phyloP scores from a whole-genome alignment of 2,113 vertebrate genomes.

The Echinops telfairi region DNA sequence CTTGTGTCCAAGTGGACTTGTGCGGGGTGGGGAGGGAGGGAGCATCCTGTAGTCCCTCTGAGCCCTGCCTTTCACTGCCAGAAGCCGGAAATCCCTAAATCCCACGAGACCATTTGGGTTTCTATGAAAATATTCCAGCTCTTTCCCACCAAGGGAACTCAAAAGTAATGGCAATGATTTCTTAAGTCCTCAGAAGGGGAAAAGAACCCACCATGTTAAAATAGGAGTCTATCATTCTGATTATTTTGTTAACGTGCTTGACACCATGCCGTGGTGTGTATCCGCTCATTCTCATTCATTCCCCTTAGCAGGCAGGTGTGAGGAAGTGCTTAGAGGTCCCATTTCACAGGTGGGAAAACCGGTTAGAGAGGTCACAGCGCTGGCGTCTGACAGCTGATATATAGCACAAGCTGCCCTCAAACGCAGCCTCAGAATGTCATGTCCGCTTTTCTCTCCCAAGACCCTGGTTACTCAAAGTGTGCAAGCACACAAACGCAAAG shows the following conservation, averaged over 20 bases:
- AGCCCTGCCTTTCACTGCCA: not conserved
- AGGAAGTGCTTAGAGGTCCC: not conserved
- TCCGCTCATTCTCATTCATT: not conserved
- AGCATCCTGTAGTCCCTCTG: not conserved
- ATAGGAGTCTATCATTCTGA: accelerated
- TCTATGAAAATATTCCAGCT: not conserved
- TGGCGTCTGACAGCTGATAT: not conserved
- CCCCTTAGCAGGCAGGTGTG: not conserved
- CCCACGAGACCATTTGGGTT: not conserved
- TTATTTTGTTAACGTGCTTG: not conserved
- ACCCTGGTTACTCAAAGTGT: not conserved
- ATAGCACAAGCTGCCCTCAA: not conserved
- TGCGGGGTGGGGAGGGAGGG: conserved; percentile 34
- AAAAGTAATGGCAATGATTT: not conserved
- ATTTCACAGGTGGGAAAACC: not conserved
- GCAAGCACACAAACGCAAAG: not conserved
- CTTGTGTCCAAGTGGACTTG: conserved; percentile 82
- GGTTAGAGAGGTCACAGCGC: not conserved
- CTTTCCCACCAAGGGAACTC: not conserved
- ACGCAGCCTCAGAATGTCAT: not conserved
- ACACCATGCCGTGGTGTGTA: not conserved
- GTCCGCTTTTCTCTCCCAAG: conserved; percentile 28
- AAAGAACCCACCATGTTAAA: not conserved
- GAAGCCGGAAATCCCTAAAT: not conserved
- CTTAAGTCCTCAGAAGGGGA: not conserved